Percentiles rank a stretch among this genome's conserved stretches.
Evolutionary conservation across 2,797 vertebrate species (phyloP).

Genomic region (Scarus forsteni): DNA sequence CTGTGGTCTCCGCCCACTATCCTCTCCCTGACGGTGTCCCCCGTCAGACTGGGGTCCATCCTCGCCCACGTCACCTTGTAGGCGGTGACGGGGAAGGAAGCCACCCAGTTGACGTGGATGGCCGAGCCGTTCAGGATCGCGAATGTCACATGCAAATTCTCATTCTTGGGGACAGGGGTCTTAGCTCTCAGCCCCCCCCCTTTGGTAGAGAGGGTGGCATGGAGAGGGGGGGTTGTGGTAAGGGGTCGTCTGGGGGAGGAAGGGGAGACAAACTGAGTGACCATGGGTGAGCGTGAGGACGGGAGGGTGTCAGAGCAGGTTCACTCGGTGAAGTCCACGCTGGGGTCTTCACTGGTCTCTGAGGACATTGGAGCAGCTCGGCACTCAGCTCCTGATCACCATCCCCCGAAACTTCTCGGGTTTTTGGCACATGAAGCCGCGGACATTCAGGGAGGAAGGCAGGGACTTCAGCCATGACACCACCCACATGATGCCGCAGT

Average conservation of each 20-base stretch:
- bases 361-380: slow-evolving; percentile 91
- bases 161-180: slow-evolving; percentile 65
- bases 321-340: background rate
- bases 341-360: slow-evolving; percentile 67
- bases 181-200: slow-evolving; percentile 79
- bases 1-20: slow-evolving; percentile 90
- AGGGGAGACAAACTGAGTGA: slow-evolving; percentile 67
- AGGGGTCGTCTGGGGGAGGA: slow-evolving; percentile 67
- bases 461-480: slow-evolving; percentile 93
- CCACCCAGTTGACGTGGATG: slow-evolving; percentile 92
- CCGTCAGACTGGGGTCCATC: slow-evolving; percentile 92
- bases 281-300: slow-evolving; percentile 45
- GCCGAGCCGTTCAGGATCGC: slow-evolving; percentile 90
- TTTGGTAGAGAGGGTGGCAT: slow-evolving; percentile 77
- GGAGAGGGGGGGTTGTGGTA: slow-evolving; percentile 65
- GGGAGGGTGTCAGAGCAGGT: slow-evolving; percentile 32
- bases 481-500: slow-evolving; percentile 95
- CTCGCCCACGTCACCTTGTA: slow-evolving; percentile 96
- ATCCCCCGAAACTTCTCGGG: slow-evolving; percentile 94
- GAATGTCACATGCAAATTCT: slow-evolving; percentile 87
- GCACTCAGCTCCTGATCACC: slow-evolving; percentile 94
- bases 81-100: slow-evolving; percentile 88
- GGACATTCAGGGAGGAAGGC: slow-evolving; percentile 91
- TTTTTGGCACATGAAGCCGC: slow-evolving; percentile 96
- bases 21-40: slow-evolving; percentile 90